These are phyloP conservation scores for Oikopleura albicans DNA, from an alignment of 23 tunicate species.

Conservation along the genomic window DNA sequence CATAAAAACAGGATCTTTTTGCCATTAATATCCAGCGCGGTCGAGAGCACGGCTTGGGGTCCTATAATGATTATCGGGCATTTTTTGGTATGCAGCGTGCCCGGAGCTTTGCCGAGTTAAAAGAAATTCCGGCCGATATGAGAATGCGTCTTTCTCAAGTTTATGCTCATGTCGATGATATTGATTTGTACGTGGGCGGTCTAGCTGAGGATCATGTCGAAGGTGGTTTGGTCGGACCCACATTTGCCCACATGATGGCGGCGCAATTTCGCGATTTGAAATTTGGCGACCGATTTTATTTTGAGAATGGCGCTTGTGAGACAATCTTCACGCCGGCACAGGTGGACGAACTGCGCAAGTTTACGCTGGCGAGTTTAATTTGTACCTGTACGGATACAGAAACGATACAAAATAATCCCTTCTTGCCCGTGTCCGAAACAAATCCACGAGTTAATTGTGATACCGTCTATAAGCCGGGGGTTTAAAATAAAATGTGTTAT, in stretches of 20 bases:
- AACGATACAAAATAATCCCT: slow-evolving; percentile 28
- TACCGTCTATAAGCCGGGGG: too few relatives aligned
- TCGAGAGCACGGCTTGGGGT: slow-evolving; percentile 41
- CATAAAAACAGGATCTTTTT: slow-evolving; percentile 45
- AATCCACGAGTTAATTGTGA: slow-evolving; percentile 33
- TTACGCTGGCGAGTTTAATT: slow-evolving; percentile 24
- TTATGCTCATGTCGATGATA: slow-evolving; percentile 52
- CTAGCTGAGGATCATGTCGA: slow-evolving; percentile 32
- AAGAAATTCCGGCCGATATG: slow-evolving; percentile 17
- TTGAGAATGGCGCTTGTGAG: slow-evolving; percentile 24
- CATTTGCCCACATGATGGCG: slow-evolving; percentile 44
- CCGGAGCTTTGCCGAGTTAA: slow-evolving; percentile 24
- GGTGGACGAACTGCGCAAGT: slow-evolving; percentile 45
- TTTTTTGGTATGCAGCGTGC: slow-evolving; percentile 40
- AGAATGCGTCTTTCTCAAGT: not conserved
- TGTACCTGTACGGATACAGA: slow-evolving; percentile 47
- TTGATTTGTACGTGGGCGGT: slow-evolving; percentile 52
- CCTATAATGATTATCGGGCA: slow-evolving; percentile 39
- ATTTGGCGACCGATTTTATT: slow-evolving; percentile 51
- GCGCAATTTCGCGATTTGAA: slow-evolving; percentile 47
- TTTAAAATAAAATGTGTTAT: too few relatives aligned
- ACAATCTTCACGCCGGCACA: slow-evolving; percentile 29
- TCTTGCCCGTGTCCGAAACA: slow-evolving; percentile 21
- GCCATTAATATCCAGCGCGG: slow-evolving; percentile 60
- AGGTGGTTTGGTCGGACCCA: slow-evolving; percentile 45